These are phyloP conservation scores for Dinomys branickii DNA, from an alignment of 2,113 vertebrate genomes.

Conservation along the genomic window DNA sequence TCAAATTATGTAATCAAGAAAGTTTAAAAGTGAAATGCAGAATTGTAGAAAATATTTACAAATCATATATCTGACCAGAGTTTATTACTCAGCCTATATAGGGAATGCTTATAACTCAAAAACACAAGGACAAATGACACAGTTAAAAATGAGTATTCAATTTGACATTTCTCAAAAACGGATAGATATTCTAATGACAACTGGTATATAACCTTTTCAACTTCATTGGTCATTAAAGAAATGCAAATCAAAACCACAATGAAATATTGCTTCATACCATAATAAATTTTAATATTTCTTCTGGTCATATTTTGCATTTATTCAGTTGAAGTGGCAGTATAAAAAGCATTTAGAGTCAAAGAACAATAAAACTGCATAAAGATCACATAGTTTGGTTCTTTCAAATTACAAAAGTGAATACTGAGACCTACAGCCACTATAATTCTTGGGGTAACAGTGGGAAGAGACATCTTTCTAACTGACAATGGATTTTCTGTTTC, in stretches of 20 bases:
- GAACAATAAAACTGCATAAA: not conserved
- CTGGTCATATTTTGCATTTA: not conserved
- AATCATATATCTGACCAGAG: not conserved
- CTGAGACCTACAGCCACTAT: not conserved
- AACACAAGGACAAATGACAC: not conserved
- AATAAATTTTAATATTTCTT: not conserved
- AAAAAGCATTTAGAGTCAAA: not conserved
- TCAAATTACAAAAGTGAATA: not conserved
- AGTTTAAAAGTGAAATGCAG: not conserved
- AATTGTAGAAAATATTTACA: not conserved
- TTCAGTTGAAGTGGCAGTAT: slow-evolving; percentile 22
- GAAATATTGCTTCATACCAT: not conserved
- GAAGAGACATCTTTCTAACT: not conserved
- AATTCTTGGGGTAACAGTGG: not conserved
- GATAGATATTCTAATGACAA: not conserved
- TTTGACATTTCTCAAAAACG: not conserved
- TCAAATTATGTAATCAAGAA: not conserved
- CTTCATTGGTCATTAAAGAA: not conserved
- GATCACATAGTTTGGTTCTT: not conserved
- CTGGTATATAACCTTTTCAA: not conserved
- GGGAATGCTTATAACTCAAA: not conserved
- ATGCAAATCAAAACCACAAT: not conserved
- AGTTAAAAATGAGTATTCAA: not conserved
- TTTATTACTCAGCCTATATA: not conserved
- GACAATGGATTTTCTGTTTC: not conserved